Evolutionary conservation across 2,113 vertebrate genomes (phyloP), one percentile per base, ranked within the genome.

Genomic region (Ctenodactylus gundi): DNA sequence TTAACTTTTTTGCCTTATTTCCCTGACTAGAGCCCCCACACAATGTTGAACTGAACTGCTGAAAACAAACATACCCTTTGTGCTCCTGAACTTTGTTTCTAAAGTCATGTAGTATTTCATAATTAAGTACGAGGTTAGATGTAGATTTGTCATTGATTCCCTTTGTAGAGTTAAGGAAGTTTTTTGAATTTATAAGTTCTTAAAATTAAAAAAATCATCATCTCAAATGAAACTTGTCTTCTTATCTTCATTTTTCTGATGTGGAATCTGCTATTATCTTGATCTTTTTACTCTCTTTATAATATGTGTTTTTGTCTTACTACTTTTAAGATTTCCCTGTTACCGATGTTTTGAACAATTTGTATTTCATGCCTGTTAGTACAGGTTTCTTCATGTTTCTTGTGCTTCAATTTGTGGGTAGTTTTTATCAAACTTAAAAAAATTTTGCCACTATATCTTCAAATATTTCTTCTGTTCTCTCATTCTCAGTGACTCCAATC

Each of bases 1-100:
- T n/a, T n/a, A n/a, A n/a, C 85, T 73, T 94, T 55, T 46, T 75
- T 91, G 14, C 39, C 49, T 81, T 81, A 67, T 75, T 86, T 58
- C 36, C 51, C 8, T 60, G 44, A 90, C 21, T 25, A 77, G 51
- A 67, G 39, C 2, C 67, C n/a, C 20, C 6, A 83, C 9, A 31
- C 34, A 67, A 46, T n/a, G 21, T 75, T 89, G 53, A 76, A 67
- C 29, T 67, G 78, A 41, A 39, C 34, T 68, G 18, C 10, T 89
- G 6, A 67, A 53, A 93, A 34, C 3, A 64, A 41, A 34, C 36
- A 55, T 11, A 15, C 7, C 17, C 23, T 65, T 58, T 67, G 44
- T 77, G 29, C 55, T 57, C 13, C n/a, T 77, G 41, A 57, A 39
- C n/a, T 87, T 73, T 8, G 1, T 20, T n/a, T n/a, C 60, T 34